A percentile compares a stretch with the other conserved stretches of the same genome.
phyloP scores from a whole-genome alignment of 2,888 invertebrate genomes.

The Monopis laevigella region DNA sequence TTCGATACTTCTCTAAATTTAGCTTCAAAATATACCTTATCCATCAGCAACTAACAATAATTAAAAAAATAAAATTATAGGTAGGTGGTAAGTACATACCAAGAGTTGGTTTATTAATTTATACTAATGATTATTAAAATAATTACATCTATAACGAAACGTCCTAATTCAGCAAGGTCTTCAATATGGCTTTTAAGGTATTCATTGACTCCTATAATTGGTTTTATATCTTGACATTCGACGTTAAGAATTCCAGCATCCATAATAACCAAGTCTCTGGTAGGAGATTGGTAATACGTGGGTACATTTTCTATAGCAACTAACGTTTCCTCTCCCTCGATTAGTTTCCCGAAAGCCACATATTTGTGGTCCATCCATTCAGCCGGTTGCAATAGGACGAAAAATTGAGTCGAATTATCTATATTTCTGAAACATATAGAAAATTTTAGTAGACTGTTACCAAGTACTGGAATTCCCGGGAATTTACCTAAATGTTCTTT shows the following conservation, averaged over 20 bases:
- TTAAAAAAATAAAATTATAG: too few relatives aligned
- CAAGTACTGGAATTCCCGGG: too few relatives aligned
- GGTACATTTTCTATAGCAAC: slow-evolving; percentile 68
- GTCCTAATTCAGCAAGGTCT: slow-evolving; percentile 34
- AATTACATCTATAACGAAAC: slow-evolving; percentile 35
- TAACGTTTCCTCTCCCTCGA: slow-evolving; percentile 72
- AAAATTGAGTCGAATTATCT: slow-evolving; percentile 76
- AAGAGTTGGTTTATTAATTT: too few relatives aligned
- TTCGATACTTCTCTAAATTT: slow-evolving; percentile 26
- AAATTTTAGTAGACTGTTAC: too few relatives aligned
- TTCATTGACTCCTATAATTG: slow-evolving; percentile 35
- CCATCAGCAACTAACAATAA: slow-evolving; percentile 28
- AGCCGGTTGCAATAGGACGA: slow-evolving; percentile 71
- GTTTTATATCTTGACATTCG: slow-evolving; percentile 39
- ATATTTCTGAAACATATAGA: slow-evolving; percentile 45
- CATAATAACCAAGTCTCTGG: slow-evolving; percentile 30
- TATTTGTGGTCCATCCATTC: slow-evolving; percentile 77
- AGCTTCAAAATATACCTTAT: slow-evolving; percentile 32
- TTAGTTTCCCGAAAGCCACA: slow-evolving; percentile 78
- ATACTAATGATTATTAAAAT: too few relatives aligned
- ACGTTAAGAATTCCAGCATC: slow-evolving; percentile 43
- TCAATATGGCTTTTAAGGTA: slow-evolving; percentile 45
- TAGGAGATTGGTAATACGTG: slow-evolving; percentile 71
- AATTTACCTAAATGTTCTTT: too few relatives aligned
- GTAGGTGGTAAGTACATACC: too few relatives aligned